Evolutionary conservation across 1,140 invertebrate species (phyloP), one percentile per base, ranked within the genome.

Genomic region (Drosophila ohnishii): DNA sequence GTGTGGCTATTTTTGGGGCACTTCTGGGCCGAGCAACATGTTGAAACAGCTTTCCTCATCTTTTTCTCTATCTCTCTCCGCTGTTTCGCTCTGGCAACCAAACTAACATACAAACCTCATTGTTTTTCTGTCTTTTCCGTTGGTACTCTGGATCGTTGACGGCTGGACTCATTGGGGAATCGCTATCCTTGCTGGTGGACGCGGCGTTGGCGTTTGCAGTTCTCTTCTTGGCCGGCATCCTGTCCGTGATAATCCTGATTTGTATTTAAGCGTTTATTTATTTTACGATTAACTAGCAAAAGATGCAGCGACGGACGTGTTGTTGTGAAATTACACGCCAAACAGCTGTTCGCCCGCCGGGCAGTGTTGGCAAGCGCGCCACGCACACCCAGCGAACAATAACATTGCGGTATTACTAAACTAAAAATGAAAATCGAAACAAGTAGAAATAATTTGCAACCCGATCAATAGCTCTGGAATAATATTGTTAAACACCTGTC

Each of bases 41-140:
- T 57, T 58, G 69, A 75, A 87, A 82, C 79, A 69, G 79, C 47
- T 58, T 55, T 40, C 40, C 3, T 44, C 47, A 56, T 57, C 35
- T 60, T 8, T 30, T 14, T 39, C 61, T 30, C 8, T n/a, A 19
- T 16, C 9, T 16, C 32, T 16, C 44, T 45, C 16, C 56, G 3
- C 39, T 81, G 45, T 64, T 78, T 65, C 34, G 35, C 11, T 55
- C 16, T 55, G 51, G 55, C 65, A 71, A 22, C 22, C 35, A 22
- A 65, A 32, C 22, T 57, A 40, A 16, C 47, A 65, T 16, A 69
- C 55, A 81, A 72, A 91, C 90, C 79, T 91, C 86, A 75, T 91
- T 91, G 71, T 91, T 91, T 69, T 90, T 88, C 48, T 91, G 66
- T 80, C 90, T 82, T 77, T 91, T 91, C 67, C 80, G 48, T 76